Base-by-base conservation (phyloP, 2,113 vertebrate genomes). In the Trichechus manatus region DNA sequence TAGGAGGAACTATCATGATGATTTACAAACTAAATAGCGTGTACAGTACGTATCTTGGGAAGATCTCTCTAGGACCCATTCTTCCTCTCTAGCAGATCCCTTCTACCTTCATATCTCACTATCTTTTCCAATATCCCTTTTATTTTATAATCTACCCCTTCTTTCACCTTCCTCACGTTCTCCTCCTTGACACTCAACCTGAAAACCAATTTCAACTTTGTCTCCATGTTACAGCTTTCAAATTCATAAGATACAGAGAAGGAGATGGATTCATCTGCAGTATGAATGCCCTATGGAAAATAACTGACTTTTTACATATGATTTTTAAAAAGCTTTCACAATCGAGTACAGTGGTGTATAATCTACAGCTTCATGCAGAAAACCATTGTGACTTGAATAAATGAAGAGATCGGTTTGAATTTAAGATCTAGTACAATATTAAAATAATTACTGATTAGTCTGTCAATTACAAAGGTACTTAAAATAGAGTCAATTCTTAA, bases 391-490 rank as follows among this genome's bases (percentile, higher is more conserved):
- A 90, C 17, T 63, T n/a, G 23, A 96, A 91, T 15, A 36, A 81
- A 80, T 63, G 70, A 93, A 89, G 36, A 20, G 31, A 74, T 9
- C 6, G 39, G 66, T 91, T 70, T 95, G 47, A 96, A 89, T 77
- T 87, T 89, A 96, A 77, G 42, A 70, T 47, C 59, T 75, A 87
- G 44, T 19, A 92, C 3, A 63, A 88, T 74, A 79, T 59, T 94
- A 85, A 84, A 93, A 95, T 89, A 44, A 83, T 70, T 89, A 84
- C 8, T 53, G 87, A 47, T 91, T 80, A 95, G 23, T 44, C 66
- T 92, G 17, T 87, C 63, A 92, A 63, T 79, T 95, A 95, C 27
- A 81, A 85, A 97, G 39, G 93, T 84, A 72, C 53, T 88, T 88
- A 79, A 97, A 88, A 95, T 39, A 87, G 29, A 15, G 11, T 72